Evolutionary conservation across 1,140 invertebrate species (phyloP), one percentile per base, ranked within the genome.

Genomic region (Eriosoma lanigerum): DNA sequence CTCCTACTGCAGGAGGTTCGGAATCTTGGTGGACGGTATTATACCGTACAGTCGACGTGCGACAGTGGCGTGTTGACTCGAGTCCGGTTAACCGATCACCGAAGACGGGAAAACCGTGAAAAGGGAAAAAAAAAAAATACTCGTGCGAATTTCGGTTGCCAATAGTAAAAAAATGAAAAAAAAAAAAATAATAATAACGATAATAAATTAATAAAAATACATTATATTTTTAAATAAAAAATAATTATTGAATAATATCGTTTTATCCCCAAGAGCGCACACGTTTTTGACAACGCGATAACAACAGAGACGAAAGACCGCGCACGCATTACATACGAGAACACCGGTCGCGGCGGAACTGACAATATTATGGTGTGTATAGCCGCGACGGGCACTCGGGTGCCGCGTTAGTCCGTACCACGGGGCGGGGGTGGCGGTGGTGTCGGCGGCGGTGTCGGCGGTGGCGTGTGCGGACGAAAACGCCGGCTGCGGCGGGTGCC

Each of bases 311-410:
- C 73, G 19, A 0, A 29, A 8, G 38, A 8, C 21, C 75, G 56
- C 56, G 24, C 56, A 38, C 56, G 56, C n/a, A n/a, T 48, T 38
- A 38, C 56, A 24, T 38, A 78, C 56, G 56, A 62, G 75, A 62
- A 29, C 54, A 78, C 75, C 75, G 75, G 56, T 78, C 75, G 75
- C 75, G 56, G 56, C 75, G 75, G 75, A 78, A 78, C 75, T 78
- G 75, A 78, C 44, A 24, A 38, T 21, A 15, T 38, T 46, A 38
- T 38, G 8, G 32, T n/a, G 8, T 8, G 32, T 38, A 38, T 4
- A 38, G 32, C 32, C 38, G 46, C 66, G 38, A 46, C 75, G 75
- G 75, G 54, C 62, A 56, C 46, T 46, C 75, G 75, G 75, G 54
- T 78, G 75, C 46, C 68, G 68, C 54, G 73, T 73, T 50, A 13